Conservation (phyloP, 2,797 vertebrate genomes). For the Acomys russatus region DNA sequence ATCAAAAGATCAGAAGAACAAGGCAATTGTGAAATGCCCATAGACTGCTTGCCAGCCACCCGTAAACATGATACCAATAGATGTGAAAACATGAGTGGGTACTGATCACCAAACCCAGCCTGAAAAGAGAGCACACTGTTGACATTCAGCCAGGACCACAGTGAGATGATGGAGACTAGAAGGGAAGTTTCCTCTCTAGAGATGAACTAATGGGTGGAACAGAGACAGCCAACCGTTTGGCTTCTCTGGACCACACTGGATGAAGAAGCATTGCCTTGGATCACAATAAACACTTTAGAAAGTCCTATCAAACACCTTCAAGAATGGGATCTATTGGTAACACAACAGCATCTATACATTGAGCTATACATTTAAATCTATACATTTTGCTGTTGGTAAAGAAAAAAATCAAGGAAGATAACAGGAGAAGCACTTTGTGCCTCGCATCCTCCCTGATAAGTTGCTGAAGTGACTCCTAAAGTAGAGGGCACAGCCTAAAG, state of each 20-base stretch:
- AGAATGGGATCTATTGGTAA: neutral
- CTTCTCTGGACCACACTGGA: neutral
- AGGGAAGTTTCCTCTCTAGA: neutral
- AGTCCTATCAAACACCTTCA: neutral
- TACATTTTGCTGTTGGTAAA: neutral
- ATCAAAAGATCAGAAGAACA: neutral
- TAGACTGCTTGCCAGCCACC: neutral
- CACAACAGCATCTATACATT: neutral
- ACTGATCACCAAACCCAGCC: neutral
- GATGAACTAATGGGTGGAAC: neutral
- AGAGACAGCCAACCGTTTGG: neutral
- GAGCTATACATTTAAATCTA: neutral
- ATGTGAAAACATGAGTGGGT: neutral
- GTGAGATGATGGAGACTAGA: neutral
- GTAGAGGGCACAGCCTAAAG: neutral
- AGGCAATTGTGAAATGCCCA: neutral
- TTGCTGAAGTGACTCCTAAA: neutral
- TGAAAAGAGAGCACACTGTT: neutral
- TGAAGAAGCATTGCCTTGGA: neutral
- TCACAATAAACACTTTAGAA: neutral
- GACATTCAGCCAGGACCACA: conserved; percentile 1
- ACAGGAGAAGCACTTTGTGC: neutral
- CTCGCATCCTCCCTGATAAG: neutral
- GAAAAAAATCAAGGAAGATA: neutral
- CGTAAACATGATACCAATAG: neutral